phyloP scores from a whole-genome alignment of 1,140 invertebrate genomes.

The Drosophila pectinifera region DNA sequence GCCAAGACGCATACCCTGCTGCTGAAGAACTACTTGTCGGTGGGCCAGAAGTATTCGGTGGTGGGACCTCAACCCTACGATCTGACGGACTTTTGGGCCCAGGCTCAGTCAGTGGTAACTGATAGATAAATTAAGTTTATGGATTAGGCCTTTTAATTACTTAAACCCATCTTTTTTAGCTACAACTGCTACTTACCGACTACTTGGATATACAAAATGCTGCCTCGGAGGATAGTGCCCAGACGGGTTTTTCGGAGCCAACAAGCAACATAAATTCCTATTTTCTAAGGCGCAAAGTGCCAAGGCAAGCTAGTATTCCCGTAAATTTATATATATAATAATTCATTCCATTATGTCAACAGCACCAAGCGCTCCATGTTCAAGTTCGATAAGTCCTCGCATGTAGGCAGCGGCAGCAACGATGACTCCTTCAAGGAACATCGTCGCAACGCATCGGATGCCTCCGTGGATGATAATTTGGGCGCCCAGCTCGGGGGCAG shows the following conservation, averaged over 20 bases:
- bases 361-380: constrained; percentile 87
- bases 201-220: constrained; percentile 93
- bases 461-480: constrained; percentile 76
- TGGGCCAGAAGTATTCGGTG: constrained; percentile 86
- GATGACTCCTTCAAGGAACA: constrained; percentile 88
- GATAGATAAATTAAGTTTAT: neutral
- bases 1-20: constrained; percentile 89
- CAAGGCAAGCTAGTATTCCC: constrained; percentile 84
- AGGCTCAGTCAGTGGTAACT: constrained; percentile 94
- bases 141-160: neutral
- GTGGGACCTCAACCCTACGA: constrained; percentile 88
- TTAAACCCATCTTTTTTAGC: constrained; percentile 85
- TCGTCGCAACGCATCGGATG: constrained; percentile 83
- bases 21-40: constrained; percentile 87
- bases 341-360: neutral
- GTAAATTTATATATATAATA: neutral
- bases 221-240: constrained; percentile 87
- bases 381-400: constrained; percentile 92
- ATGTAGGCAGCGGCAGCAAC: constrained; percentile 87
- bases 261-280: constrained; percentile 85
- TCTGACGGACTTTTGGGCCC: constrained; percentile 94
- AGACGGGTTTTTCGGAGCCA: constrained; percentile 87
- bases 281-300: constrained; percentile 87
- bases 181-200: constrained; percentile 92
- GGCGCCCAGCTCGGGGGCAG: constrained; percentile 55